These are phyloP conservation scores for Pyrgus malvae DNA, from an alignment of 2,888 invertebrate genomes.

Conservation along the genomic window DNA sequence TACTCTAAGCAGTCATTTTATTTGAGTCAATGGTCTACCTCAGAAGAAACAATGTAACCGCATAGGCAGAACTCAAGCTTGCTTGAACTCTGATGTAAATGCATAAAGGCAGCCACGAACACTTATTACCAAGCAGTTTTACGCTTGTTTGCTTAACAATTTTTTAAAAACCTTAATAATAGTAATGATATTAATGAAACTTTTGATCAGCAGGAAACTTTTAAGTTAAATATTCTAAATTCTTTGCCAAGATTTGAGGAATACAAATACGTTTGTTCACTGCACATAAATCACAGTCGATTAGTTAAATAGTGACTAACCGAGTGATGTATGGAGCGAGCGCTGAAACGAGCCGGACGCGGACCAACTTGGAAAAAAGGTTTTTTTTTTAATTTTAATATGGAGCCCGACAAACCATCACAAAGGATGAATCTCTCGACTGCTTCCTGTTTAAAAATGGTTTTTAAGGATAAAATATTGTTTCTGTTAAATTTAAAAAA, in stretches of 20 bases:
- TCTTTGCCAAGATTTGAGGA: slow-evolving; percentile 9
- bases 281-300: slow-evolving; percentile 30
- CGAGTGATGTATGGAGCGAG: slow-evolving; percentile 20
- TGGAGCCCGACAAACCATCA: slow-evolving; percentile 4
- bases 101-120: too few species aligned
- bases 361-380: slow-evolving; percentile 6
- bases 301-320: slow-evolving; percentile 21
- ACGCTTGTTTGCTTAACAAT: too few species aligned
- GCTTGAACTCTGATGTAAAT: too few species aligned
- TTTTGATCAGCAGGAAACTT: neutral
- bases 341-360: slow-evolving; percentile 18
- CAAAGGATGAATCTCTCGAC: slow-evolving; percentile 12
- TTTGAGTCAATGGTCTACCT: too few species aligned
- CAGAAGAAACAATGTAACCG: too few species aligned
- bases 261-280: slow-evolving; percentile 21
- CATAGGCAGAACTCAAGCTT: too few species aligned
- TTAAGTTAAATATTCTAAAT: neutral
- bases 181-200: too few species aligned
- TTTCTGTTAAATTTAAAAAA: neutral
- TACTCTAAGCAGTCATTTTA: too few species aligned
- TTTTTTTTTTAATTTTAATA: slow-evolving; percentile 16
- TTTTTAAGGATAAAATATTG: neutral
- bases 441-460: neutral
- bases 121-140: too few species aligned
- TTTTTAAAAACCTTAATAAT: too few species aligned